Conservation (phyloP, 2,797 vertebrate genomes). For the Epinephelus coioides region DNA sequence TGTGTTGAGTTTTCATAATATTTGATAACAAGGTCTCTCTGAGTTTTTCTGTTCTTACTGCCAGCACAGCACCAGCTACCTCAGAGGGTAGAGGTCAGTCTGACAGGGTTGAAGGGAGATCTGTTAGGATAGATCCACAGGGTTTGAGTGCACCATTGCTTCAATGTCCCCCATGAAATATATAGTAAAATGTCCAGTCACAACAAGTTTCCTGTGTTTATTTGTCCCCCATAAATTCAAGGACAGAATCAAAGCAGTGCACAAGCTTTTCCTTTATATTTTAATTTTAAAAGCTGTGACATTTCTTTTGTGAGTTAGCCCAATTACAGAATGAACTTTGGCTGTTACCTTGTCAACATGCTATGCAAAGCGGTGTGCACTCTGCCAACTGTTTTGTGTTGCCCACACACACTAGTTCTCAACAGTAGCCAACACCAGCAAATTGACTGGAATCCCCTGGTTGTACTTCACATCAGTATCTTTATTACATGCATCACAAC, state of each 20-base stretch:
- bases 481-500: not conserved
- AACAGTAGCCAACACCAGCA: not conserved
- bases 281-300: not conserved
- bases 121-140: not conserved
- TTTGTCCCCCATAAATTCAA: not conserved
- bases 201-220: not conserved
- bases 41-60: slow-evolving; percentile 13
- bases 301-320: not conserved
- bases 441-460: not conserved
- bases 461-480: not conserved
- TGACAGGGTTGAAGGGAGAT: not conserved
- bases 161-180: slow-evolving; percentile 7
- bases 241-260: not conserved
- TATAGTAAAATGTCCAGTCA: not conserved
- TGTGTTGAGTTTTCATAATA: slow-evolving; percentile 41
- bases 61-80: slow-evolving; percentile 7
- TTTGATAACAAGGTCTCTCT: slow-evolving; percentile 43
- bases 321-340: too few relatives aligned
- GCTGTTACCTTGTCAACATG: not conserved
- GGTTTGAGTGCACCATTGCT: not conserved
- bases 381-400: not conserved
- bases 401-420: not conserved
- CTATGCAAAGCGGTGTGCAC: not conserved
- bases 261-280: not conserved
- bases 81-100: not conserved